Evolutionary conservation across 2,113 vertebrate species (phyloP), one percentile per base, ranked within the genome.

Genomic region (Oncorhynchus kisutch): DNA sequence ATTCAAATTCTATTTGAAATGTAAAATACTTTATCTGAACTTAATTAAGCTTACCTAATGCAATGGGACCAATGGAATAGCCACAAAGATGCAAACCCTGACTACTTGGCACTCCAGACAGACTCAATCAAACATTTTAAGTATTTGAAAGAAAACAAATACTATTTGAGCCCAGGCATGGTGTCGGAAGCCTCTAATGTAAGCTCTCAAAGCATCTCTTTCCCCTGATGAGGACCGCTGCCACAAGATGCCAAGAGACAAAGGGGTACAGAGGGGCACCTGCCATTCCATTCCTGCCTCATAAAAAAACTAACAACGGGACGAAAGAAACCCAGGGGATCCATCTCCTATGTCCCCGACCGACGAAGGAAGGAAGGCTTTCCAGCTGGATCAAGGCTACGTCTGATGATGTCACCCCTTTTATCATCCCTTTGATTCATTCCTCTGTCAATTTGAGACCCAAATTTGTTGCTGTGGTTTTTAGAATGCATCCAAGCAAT

Each of bases 401-500:
- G 59, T 71, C 71, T 79, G 78, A 84, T 92, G 92, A 92, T 88
- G 87, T 90, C 87, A 92, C 69, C n/a, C 22, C 70, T 78, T 45
- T 82, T 84, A 85, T 87, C 86, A 90, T 80, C 79, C n/a, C 39
- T 71, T 72, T 90, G 89, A 92, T 90, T 91, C 92, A 93, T 93
- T 85, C 85, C 77, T 84, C 67, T 82, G 86, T 91, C 85, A 83
- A 88, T 88, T 78, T 14, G n/a, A 86, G 85, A 82, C 71, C 87
- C 86, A 87, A 88, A 81, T 88, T 88, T 85, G 85, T 78, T 88
- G 72, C 84, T 84, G 79, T 5, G 82, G 89, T 91, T 92, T 90
- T 88, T 78, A 85, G 78, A 88, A 88, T 78, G 74, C 85, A 85
- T 82, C 88, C 84, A 88, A 88, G 85, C 87, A 87, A 90, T 87